Evolutionary conservation across 2,113 vertebrate species (phyloP).

Genomic region (Pheucticus melanocephalus): DNA sequence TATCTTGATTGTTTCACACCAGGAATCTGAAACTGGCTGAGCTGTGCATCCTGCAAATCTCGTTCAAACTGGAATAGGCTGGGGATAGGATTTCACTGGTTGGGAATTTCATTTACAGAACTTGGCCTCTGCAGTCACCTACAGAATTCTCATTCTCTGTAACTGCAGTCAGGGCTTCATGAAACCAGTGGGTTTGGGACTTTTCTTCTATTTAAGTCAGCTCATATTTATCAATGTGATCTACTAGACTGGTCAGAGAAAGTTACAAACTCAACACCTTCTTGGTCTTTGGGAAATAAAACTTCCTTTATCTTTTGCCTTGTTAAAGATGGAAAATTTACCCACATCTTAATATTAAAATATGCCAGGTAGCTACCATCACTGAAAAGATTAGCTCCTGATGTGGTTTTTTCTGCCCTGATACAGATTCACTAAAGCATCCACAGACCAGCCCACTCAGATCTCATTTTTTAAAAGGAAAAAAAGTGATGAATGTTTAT

Average conservation of each 20-base stretch:
- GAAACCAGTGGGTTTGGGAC: neutral
- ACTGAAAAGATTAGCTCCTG: neutral
- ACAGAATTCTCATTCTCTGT: neutral
- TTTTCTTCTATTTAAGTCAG: neutral
- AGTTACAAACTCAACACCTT: neutral
- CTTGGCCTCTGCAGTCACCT: neutral
- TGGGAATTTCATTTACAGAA: neutral
- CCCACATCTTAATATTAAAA: neutral
- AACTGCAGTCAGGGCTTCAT: neutral
- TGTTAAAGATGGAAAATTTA: neutral
- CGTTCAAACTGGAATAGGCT: neutral
- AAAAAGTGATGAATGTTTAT: neutral
- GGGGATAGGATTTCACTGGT: neutral
- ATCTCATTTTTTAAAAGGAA: neutral
- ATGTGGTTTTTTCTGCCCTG: neutral
- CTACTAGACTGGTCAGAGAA: neutral
- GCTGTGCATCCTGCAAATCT: neutral
- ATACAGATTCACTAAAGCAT: neutral
- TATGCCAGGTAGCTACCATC: neutral
- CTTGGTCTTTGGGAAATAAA: neutral
- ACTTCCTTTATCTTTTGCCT: neutral
- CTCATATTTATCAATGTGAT: neutral
- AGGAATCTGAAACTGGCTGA: neutral
- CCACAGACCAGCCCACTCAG: neutral
- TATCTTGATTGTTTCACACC: conserved; percentile 21